A percentile compares a stretch with the other conserved stretches of the same genome.
These are phyloP conservation scores for Dinomys branickii DNA, from an alignment of 2,113 vertebrate genomes.

Conservation along the genomic window DNA sequence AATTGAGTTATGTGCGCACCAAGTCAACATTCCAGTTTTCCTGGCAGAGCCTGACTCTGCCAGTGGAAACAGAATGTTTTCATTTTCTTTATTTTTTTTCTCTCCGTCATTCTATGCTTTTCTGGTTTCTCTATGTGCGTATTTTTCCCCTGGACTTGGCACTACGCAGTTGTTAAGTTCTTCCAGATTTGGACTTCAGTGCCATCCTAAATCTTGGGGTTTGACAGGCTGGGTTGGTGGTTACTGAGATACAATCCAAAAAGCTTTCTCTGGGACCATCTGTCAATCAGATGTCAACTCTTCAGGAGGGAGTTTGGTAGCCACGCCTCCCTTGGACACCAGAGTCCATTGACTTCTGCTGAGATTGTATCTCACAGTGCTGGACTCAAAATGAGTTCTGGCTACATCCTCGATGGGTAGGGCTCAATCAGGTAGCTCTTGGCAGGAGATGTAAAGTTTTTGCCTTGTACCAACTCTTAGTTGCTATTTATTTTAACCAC, in stretches of 20 bases:
- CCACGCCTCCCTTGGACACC: rapidly evolving
- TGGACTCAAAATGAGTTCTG: neutral
- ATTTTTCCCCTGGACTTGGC: slow-evolving; percentile 27
- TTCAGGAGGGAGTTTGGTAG: neutral
- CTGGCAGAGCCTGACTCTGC: slow-evolving; percentile 45
- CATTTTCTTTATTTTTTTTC: slow-evolving; percentile 39
- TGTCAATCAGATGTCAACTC: slow-evolving; percentile 1
- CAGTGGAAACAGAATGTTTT: slow-evolving; percentile 62
- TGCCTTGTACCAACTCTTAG: neutral
- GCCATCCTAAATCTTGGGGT: slow-evolving; percentile 34
- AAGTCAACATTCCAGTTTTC: slow-evolving; percentile 40
- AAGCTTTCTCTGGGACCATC: neutral
- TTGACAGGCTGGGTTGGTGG: slow-evolving; percentile 6
- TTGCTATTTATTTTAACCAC: neutral
- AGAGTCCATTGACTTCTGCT: neutral
- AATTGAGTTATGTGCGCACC: slow-evolving; percentile 52
- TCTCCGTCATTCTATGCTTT: neutral
- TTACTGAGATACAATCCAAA: slow-evolving; percentile 14
- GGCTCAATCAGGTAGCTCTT: neutral
- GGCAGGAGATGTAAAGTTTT: neutral
- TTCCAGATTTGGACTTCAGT: slow-evolving; percentile 56
- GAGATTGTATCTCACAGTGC: too few relatives aligned
- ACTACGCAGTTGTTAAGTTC: slow-evolving; percentile 37
- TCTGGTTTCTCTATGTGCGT: slow-evolving; percentile 10
- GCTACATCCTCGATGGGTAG: rapidly evolving